A percentile compares a stretch with the other conserved stretches of the same genome.
Conservation (phyloP, 1,140 invertebrate species). For the Lithobius niger region DNA sequence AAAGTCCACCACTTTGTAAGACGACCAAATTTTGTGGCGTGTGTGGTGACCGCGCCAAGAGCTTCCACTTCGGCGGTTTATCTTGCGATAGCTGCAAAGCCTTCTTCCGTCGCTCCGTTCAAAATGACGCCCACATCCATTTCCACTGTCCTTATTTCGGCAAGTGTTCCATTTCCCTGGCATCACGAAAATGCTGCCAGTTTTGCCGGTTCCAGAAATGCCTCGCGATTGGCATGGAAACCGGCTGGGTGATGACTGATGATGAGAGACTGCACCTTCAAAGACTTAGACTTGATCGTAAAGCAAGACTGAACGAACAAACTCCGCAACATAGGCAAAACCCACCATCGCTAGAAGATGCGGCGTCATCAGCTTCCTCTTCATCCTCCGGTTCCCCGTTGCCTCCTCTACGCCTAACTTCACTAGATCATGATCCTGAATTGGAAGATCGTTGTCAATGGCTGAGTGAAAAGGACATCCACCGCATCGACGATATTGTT, state of each 20-base stretch:
- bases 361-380: no score
- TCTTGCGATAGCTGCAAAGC: constrained; percentile 34
- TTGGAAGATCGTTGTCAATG: neutral
- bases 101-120: constrained; percentile 32
- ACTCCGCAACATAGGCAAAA: neutral
- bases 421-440: no score
- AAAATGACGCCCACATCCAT: constrained; percentile 26
- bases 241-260: constrained; percentile 36
- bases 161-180: constrained; percentile 27
- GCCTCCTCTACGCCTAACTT: no score
- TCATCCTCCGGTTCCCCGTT: neutral
- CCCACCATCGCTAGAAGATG: neutral
- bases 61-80: constrained; percentile 33
- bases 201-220: constrained; percentile 34
- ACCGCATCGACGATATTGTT: constrained; percentile 15
- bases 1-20: no score
- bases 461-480: constrained; percentile 16
- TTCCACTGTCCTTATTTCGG: constrained; percentile 30
- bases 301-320: neutral
- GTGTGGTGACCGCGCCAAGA: constrained; percentile 31
- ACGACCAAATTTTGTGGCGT: constrained; percentile 33
- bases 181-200: constrained; percentile 26
- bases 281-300: constrained; percentile 24
- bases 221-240: constrained; percentile 35
- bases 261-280: constrained; percentile 30